Evolutionary conservation across 2,113 vertebrate species (phyloP).

Genomic region (Cavia aperea): DNA sequence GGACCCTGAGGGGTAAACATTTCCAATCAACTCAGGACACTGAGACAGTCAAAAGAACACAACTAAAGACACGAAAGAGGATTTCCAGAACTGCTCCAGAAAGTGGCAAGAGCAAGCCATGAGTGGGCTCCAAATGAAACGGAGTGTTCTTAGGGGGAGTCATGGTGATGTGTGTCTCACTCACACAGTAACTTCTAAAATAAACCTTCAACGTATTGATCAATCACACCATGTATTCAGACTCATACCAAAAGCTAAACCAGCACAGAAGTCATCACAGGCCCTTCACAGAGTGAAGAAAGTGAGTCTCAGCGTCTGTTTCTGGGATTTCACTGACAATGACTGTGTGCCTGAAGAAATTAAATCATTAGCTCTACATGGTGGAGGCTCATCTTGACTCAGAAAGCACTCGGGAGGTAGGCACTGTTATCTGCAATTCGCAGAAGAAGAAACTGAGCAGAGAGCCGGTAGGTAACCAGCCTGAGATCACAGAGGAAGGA

Average conservation of each 20-base stretch:
- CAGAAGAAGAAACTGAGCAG: background rate
- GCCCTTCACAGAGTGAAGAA: background rate
- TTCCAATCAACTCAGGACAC: background rate
- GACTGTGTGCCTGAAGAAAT: background rate
- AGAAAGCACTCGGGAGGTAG: background rate
- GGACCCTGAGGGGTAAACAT: background rate
- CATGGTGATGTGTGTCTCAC: background rate
- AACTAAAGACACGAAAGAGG: background rate
- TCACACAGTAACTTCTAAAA: background rate
- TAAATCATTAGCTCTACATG: background rate
- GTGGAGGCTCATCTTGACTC: background rate
- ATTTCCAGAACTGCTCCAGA: background rate
- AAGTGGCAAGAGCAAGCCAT: background rate
- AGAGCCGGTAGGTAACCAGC: background rate
- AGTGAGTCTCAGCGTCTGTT: background rate
- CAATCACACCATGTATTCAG: background rate
- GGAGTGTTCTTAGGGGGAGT: background rate
- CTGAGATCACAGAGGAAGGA: background rate
- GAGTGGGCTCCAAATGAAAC: rapidly evolving
- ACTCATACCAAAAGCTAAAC: background rate
- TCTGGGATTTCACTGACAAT: background rate
- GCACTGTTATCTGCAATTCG: background rate
- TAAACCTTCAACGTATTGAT: background rate
- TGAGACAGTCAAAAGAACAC: background rate
- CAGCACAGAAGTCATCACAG: background rate